Conservation (phyloP, 2,113 vertebrate species). For the Pardalotus punctatus region DNA sequence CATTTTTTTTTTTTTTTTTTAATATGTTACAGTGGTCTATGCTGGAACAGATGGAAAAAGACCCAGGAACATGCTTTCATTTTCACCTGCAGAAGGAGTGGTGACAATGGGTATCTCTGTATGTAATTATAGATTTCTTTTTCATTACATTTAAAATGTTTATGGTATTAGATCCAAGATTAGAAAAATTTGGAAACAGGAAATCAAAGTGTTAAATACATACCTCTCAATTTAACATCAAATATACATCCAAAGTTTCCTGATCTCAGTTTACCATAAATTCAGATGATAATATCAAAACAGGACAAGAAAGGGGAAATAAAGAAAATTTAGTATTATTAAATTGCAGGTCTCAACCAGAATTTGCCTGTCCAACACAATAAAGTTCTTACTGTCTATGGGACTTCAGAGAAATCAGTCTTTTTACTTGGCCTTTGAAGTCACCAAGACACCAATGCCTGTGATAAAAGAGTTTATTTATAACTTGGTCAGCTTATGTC, state of each 20-base stretch:
- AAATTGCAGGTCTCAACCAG: conserved; percentile 55
- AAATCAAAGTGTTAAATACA: conserved; percentile 20
- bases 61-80: neutral
- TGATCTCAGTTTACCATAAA: conserved; percentile 54
- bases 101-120: neutral
- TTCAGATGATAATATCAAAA: conserved; percentile 45
- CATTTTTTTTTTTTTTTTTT: neutral
- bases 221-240: neutral
- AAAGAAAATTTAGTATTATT: conserved; percentile 44
- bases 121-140: neutral
- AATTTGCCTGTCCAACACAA: conserved; percentile 59
- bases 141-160: neutral
- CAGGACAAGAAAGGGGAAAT: conserved; percentile 34
- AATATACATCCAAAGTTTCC: conserved; percentile 13
- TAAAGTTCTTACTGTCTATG: conserved; percentile 75
- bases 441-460: conserved; percentile 76
- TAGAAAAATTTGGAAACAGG: neutral
- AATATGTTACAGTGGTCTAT: neutral
- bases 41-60: neutral
- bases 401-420: conserved; percentile 78
- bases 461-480: conserved; percentile 87
- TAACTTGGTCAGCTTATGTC: conserved; percentile 81
- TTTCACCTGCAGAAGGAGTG: conserved; percentile 6
- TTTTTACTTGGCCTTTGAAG: conserved; percentile 79
- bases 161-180: neutral